These are phyloP conservation scores for Drosophila busckii DNA, from an alignment of 1,140 invertebrate species.

Conservation along the genomic window DNA sequence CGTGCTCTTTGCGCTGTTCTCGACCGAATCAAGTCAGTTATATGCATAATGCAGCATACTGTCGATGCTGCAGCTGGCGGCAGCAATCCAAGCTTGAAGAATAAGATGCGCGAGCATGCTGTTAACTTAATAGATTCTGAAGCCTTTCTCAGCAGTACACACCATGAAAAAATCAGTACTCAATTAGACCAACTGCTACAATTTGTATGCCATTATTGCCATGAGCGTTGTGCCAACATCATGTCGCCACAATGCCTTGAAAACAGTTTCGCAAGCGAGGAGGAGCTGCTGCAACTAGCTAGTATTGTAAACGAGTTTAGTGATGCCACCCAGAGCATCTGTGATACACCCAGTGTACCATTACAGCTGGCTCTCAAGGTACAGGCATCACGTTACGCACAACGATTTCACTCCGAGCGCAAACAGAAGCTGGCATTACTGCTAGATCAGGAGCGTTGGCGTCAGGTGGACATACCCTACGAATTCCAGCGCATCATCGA, in stretches of 20 bases:
- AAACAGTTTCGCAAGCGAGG: constrained; percentile 83
- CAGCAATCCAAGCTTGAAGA: constrained; percentile 9
- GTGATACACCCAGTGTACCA: constrained; percentile 88
- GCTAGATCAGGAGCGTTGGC: constrained; percentile 96
- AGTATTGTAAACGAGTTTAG: constrained; percentile 90
- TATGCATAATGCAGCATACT: constrained; percentile 85
- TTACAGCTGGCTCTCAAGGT: constrained; percentile 91
- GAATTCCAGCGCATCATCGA: constrained; percentile 93
- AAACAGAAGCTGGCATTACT: constrained; percentile 91
- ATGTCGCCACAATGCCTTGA: constrained; percentile 87
- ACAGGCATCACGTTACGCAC: constrained; percentile 93
- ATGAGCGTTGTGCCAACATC: constrained; percentile 92
- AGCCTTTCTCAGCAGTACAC: constrained; percentile 85
- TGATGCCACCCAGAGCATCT: constrained; percentile 86
- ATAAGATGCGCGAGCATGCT: constrained; percentile 65
- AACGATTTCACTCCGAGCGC: constrained; percentile 93
- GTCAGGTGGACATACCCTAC: constrained; percentile 91
- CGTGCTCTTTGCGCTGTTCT: constrained; percentile 83
- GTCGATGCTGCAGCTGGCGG: constrained; percentile 82
- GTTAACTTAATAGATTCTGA: constrained; percentile 82
- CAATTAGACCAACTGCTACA: constrained; percentile 88
- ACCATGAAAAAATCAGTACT: constrained; percentile 83
- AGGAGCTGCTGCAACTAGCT: constrained; percentile 89
- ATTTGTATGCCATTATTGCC: constrained; percentile 93
- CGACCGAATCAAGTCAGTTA: constrained; percentile 84